Percentiles rank a stretch among this genome's conserved stretches.
These are phyloP conservation scores for Tympanuchus pallidicinctus DNA, from an alignment of 2,113 vertebrate species.

Conservation along the genomic window DNA sequence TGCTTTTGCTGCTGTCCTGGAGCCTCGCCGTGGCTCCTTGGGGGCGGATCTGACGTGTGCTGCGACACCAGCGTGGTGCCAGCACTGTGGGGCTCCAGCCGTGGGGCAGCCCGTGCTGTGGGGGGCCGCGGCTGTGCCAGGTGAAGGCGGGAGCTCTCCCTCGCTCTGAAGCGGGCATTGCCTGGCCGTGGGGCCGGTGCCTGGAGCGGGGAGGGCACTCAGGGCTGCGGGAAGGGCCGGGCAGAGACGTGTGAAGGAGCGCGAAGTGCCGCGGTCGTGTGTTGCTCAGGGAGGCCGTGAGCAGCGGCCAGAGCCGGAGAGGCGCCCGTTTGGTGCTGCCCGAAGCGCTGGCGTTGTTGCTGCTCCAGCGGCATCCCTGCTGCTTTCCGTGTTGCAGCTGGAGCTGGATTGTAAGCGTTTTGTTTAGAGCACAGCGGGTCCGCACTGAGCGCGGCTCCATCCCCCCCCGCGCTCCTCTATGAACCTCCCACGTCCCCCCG, in stretches of 20 bases:
- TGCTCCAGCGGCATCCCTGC: background rate
- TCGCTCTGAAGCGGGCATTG: no score
- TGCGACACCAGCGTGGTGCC: background rate
- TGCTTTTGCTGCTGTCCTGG: background rate
- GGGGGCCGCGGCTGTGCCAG: no score
- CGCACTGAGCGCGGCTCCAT: rapidly evolving
- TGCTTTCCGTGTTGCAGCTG: background rate
- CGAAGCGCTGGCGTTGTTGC: background rate
- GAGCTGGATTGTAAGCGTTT: background rate
- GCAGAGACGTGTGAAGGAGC: background rate
- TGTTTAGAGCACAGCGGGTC: background rate
- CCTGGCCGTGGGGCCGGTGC: no score
- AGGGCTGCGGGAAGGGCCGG: background rate
- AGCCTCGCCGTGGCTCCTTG: rapidly evolving
- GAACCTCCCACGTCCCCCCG: background rate
- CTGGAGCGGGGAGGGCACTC: no score
- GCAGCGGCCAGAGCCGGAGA: background rate
- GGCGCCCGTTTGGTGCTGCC: no score
- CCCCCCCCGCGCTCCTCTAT: background rate
- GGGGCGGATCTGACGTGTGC: background rate
- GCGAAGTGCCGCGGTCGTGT: rapidly evolving
- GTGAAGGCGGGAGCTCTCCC: no score
- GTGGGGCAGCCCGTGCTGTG: background rate
- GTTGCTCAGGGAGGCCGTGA: background rate
- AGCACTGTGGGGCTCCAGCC: no score